These are phyloP conservation scores for Cheilosia vernalis DNA, from an alignment of 2,888 invertebrate genomes.

Conservation along the genomic window DNA sequence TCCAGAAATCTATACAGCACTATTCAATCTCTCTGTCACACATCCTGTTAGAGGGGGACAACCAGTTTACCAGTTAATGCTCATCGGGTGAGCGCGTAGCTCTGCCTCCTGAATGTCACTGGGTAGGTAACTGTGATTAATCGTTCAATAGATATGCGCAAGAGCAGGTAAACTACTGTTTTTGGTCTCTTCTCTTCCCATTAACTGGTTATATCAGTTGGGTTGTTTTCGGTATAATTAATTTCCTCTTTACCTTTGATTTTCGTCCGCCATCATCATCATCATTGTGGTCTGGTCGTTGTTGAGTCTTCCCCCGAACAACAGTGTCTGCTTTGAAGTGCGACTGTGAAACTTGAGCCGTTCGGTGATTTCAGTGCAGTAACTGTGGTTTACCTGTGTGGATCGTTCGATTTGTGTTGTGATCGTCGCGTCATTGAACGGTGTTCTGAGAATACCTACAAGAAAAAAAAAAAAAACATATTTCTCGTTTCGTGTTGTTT, in stretches of 20 bases:
- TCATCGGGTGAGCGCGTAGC: slow-evolving; percentile 79
- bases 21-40: slow-evolving; percentile 33
- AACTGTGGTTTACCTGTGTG: slow-evolving; percentile 82
- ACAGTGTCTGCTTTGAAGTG: slow-evolving; percentile 55
- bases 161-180: slow-evolving; percentile 73
- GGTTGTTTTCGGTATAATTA: slow-evolving; percentile 5
- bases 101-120: slow-evolving; percentile 78
- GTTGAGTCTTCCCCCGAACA: slow-evolving; percentile 58
- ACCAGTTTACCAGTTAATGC: slow-evolving; percentile 39
- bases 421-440: slow-evolving; percentile 64
- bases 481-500: slow-evolving; percentile 49
- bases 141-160: slow-evolving; percentile 76
- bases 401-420: slow-evolving; percentile 78
- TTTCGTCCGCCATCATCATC: slow-evolving; percentile 74
- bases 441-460: slow-evolving; percentile 39
- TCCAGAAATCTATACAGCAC: not conserved
- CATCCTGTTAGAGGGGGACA: slow-evolving; percentile 35
- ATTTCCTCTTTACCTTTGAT: slow-evolving; percentile 74
- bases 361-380: slow-evolving; percentile 81
- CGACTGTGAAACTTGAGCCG: slow-evolving; percentile 80
- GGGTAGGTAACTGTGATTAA: slow-evolving; percentile 76
- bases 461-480: slow-evolving; percentile 39
- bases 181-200: slow-evolving; percentile 54
- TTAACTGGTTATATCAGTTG: slow-evolving; percentile 35
- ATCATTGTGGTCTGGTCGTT: slow-evolving; percentile 38